Evolutionary conservation across 1,140 invertebrate genomes (phyloP).

Genomic region (Muscidifurax raptorellus): DNA sequence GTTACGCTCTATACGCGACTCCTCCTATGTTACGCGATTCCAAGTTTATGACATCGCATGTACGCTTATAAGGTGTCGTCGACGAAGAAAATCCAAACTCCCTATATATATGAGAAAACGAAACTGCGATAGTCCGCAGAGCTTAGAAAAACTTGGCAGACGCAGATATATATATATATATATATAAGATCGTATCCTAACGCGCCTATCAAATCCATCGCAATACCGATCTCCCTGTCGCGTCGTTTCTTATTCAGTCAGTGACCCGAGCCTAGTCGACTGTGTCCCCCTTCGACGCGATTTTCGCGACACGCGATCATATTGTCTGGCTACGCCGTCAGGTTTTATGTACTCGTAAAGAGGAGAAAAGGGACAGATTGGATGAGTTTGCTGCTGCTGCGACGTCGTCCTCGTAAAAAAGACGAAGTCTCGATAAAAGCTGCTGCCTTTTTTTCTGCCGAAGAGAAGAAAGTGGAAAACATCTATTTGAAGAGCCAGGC

Average conservation of each 20-base stretch:
- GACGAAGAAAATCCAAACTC: too few relatives aligned
- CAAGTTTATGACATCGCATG: too few relatives aligned
- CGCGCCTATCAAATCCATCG: background rate
- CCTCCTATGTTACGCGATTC: background rate
- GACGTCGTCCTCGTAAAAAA: background rate
- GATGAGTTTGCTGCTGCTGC: background rate
- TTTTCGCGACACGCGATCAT: slow-evolving; percentile 3
- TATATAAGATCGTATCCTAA: slow-evolving; percentile 1
- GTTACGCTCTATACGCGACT: background rate
- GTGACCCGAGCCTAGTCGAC: slow-evolving; percentile 9
- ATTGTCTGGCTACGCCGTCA: background rate
- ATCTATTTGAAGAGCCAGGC: background rate
- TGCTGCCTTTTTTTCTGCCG: background rate
- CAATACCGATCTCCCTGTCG: background rate
- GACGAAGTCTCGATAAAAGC: background rate
- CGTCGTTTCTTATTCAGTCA: slow-evolving; percentile 17
- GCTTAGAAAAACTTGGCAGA: background rate
- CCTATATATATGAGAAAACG: background rate
- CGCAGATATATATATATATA: too few relatives aligned
- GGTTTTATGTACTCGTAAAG: slow-evolving; percentile 28
- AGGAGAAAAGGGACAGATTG: slow-evolving; percentile 8
- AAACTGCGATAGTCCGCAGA: background rate
- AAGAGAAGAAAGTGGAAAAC: background rate
- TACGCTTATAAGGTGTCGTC: too few relatives aligned
- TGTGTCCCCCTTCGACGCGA: background rate